Conservation (phyloP, 2,113 vertebrate genomes). For the Thamnophis sirtalis region DNA sequence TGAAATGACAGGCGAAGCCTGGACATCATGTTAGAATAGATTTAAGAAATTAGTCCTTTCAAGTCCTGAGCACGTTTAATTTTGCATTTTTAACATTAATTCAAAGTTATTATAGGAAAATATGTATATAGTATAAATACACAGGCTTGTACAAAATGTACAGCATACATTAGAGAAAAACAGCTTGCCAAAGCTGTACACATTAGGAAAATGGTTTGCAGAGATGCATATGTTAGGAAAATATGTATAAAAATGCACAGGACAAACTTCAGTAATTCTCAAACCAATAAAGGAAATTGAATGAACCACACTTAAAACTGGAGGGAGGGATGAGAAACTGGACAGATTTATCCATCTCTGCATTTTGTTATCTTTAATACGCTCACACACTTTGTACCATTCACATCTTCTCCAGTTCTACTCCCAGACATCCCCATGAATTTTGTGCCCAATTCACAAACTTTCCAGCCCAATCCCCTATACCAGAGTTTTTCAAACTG, state of each 20-base stretch:
- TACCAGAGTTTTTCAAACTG: not conserved
- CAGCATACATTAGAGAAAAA: not conserved
- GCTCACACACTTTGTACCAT: not conserved
- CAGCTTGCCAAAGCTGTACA: not conserved
- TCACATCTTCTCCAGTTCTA: not conserved
- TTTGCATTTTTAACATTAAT: not conserved
- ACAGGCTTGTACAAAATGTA: not conserved
- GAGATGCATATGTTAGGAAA: not conserved
- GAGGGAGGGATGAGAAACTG: not conserved
- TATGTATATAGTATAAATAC: not conserved
- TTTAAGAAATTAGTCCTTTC: not conserved
- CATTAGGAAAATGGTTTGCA: not conserved
- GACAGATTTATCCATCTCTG: not conserved
- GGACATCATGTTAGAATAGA: not conserved
- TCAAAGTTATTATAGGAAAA: not conserved
- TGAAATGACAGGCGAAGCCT: not conserved
- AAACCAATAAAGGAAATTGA: not conserved
- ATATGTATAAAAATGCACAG: not conserved
- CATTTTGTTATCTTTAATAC: not conserved
- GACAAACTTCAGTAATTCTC: not conserved
- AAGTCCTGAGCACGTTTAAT: not conserved
- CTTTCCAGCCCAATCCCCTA: not conserved
- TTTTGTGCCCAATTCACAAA: not conserved
- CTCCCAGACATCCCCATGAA: no score
- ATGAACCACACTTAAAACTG: not conserved